phyloP scores from a whole-genome alignment of 2,888 invertebrate genomes.

The Choreutis nemorana region DNA sequence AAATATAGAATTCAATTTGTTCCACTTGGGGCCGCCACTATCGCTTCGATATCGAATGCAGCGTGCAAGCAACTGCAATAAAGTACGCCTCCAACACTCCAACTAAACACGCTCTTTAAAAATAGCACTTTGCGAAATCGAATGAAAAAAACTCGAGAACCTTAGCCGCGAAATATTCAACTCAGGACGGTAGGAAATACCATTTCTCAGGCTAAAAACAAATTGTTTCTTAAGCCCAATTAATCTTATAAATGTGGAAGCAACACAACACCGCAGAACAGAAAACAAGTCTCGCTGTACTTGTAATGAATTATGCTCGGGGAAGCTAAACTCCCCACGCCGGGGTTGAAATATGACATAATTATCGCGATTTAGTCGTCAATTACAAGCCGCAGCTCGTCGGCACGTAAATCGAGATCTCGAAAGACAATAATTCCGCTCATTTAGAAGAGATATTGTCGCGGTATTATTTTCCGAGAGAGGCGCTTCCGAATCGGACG shows the following conservation, averaged over 20 bases:
- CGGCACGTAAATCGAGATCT: slow-evolving; percentile 25
- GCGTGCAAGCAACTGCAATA: slow-evolving; percentile 8
- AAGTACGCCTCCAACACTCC: slow-evolving; percentile 7
- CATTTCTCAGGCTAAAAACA: no score
- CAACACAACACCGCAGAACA: no score
- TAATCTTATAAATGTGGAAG: no score
- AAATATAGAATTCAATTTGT: slow-evolving; percentile 9
- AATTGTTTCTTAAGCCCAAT: no score
- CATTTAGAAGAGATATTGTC: slow-evolving; percentile 18
- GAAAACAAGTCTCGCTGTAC: no score
- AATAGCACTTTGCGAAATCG: no score
- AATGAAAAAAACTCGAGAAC: no score
- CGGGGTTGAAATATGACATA: slow-evolving; percentile 34
- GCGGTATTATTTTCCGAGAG: slow-evolving; percentile 11
- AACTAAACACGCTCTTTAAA: no score
- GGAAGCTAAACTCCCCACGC: slow-evolving; percentile 22
- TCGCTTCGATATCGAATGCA: slow-evolving; percentile 5
- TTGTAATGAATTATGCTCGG: no score
- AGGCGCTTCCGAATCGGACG: slow-evolving; percentile 16
- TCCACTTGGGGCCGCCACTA: slow-evolving; percentile 4
- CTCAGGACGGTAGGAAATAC: no score
- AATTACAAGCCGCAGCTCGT: slow-evolving; percentile 24
- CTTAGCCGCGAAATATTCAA: no score
- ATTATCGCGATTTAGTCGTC: slow-evolving; percentile 43
- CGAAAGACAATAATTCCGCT: slow-evolving; percentile 23